A percentile compares a stretch with the other conserved stretches of the same genome.
Evolutionary conservation across 2,113 vertebrate species (phyloP).

Genomic region (Chloropsis cyanopogon): DNA sequence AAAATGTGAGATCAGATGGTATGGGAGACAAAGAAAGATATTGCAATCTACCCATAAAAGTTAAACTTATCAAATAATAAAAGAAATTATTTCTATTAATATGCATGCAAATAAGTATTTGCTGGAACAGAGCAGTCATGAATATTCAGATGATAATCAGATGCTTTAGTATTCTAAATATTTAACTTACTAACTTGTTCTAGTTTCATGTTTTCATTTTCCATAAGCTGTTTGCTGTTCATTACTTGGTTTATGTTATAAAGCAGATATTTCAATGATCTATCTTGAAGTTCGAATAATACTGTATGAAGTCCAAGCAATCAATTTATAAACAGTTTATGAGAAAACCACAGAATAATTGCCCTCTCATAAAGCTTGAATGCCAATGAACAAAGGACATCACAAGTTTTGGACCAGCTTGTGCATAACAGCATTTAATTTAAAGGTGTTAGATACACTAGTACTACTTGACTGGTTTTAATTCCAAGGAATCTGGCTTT

Average conservation of each 20-base stretch:
- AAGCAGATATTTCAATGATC: neutral
- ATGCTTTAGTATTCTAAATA: neutral
- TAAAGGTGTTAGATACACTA: neutral
- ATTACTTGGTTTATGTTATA: neutral
- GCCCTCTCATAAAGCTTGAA: neutral
- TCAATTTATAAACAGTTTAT: neutral
- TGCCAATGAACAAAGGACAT: neutral
- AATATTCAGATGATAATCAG: neutral
- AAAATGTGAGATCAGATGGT: neutral
- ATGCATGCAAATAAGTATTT: neutral
- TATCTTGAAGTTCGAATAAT: neutral
- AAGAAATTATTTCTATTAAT: neutral
- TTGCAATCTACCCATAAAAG: neutral
- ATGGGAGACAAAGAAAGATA: neutral
- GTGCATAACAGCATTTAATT: neutral
- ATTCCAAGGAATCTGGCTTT: neutral
- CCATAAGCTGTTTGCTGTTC: neutral
- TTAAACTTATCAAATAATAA: neutral
- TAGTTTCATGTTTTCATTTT: neutral
- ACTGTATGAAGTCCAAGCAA: neutral
- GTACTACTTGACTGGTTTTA: neutral
- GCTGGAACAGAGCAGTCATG: neutral
- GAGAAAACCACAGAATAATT: neutral
- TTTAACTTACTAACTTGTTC: neutral
- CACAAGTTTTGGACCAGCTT: neutral